phyloP scores from a whole-genome alignment of 2,797 vertebrate genomes.

The Sphaeramia orbicularis region DNA sequence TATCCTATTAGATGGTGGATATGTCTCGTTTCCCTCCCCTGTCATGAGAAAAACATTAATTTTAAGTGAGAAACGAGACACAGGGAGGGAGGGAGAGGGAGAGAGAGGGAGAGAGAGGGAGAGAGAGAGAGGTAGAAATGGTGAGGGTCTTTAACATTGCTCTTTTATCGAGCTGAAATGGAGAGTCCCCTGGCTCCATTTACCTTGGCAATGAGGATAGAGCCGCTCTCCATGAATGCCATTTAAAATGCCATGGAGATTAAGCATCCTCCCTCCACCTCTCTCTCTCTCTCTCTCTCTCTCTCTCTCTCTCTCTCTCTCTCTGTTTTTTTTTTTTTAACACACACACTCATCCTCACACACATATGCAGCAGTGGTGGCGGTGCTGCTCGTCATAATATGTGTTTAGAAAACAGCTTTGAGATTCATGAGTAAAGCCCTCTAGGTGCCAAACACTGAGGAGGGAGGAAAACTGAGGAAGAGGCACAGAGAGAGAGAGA shows the following conservation, averaged over 20 bases:
- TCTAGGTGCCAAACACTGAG: conserved; percentile 71
- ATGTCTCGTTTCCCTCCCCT: conserved; percentile 84
- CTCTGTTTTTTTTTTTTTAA: no score
- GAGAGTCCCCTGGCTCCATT: conserved; percentile 98
- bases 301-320: no score
- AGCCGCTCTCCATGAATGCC: conserved; percentile 97
- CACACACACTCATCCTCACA: conserved; percentile 19
- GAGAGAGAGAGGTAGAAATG: conserved; percentile 51
- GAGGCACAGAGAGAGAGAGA: conserved; percentile 43
- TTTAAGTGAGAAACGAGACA: conserved; percentile 81
- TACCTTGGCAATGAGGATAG: conserved; percentile 99
- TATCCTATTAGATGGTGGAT: conserved; percentile 88
- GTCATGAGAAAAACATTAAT: conserved; percentile 87
- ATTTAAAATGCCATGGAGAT: conserved; percentile 88
- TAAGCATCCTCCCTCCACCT: conserved; percentile 78
- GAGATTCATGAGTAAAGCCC: conserved; percentile 90
- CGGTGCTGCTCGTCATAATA: conserved; percentile 91
- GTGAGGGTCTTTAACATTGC: conserved; percentile 87
- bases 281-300: conserved; percentile 65
- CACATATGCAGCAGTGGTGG: conserved; percentile 53
- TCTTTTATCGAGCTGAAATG: conserved; percentile 97
- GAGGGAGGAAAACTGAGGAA: conserved; percentile 63
- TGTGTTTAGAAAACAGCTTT: conserved; percentile 98
- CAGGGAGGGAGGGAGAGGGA: conserved; percentile 45
- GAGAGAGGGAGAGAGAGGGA: conserved; percentile 26